Evolutionary conservation across 2,113 vertebrate genomes (phyloP).

Genomic region (Vulpes vulpes): DNA sequence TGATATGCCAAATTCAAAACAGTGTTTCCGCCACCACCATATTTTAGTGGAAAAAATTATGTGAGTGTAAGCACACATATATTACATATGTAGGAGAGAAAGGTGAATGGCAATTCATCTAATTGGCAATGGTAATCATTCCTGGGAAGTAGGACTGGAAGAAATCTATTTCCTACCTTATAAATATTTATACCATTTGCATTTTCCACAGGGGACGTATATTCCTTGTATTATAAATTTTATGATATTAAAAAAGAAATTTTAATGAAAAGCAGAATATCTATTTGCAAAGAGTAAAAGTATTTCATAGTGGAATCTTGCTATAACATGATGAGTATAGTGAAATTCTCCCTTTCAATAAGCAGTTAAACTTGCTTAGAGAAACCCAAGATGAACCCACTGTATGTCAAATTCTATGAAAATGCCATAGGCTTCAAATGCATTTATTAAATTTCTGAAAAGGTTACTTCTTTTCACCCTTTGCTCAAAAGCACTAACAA

Average conservation of each 20-base stretch:
- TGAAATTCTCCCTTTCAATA: neutral
- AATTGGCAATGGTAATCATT: neutral
- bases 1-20: slow-evolving; percentile 24
- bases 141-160: neutral
- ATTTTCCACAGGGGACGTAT: neutral
- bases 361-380: slow-evolving; percentile 27
- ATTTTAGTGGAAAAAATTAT: neutral
- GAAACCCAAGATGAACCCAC: neutral
- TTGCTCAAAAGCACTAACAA: slow-evolving; percentile 22
- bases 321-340: neutral
- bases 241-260: neutral
- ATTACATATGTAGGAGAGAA: neutral
- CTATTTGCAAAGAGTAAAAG: neutral
- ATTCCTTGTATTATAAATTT: slow-evolving; percentile 28
- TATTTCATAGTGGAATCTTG: slow-evolving; percentile 7
- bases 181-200: neutral
- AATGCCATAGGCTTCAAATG: neutral
- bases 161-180: slow-evolving; percentile 20
- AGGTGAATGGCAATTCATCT: neutral
- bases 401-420: slow-evolving; percentile 13
- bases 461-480: slow-evolving; percentile 10
- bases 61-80: neutral
- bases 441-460: slow-evolving; percentile 53
- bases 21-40: neutral
- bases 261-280: slow-evolving; percentile 42